Conservation (phyloP, 2,113 vertebrate species). For the Lasiurus cinereus region DNA sequence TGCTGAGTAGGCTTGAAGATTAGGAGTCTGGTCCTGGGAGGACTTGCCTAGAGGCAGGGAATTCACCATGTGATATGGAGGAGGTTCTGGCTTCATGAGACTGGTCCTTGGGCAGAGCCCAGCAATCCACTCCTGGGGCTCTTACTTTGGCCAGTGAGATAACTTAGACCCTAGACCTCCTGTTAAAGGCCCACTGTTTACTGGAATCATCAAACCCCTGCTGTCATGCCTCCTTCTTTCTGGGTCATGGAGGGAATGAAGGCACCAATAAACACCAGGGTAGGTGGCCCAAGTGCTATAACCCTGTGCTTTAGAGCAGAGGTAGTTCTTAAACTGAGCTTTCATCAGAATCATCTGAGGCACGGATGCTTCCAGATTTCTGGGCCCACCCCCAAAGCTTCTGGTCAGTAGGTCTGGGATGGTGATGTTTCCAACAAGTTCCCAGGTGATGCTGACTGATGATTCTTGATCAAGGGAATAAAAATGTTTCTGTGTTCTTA, state of each 20-base stretch:
- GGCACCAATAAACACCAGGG: neutral
- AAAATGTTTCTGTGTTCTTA: neutral
- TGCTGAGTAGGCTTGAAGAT: neutral
- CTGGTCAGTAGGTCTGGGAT: neutral
- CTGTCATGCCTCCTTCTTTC: neutral
- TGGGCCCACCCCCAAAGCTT: neutral
- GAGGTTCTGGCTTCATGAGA: neutral
- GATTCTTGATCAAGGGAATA: neutral
- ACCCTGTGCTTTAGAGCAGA: neutral
- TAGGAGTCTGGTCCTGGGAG: neutral
- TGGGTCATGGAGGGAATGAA: neutral
- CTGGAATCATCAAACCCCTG: neutral
- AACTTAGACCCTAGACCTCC: neutral
- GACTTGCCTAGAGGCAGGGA: neutral
- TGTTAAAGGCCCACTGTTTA: neutral
- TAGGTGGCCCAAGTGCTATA: neutral
- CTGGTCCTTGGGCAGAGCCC: neutral
- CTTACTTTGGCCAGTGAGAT: neutral
- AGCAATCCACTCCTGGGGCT: neutral
- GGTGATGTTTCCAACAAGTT: neutral
- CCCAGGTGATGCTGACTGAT: neutral
- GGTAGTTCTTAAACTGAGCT: neutral
- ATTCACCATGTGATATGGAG: neutral
- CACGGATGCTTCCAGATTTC: neutral
- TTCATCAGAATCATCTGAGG: neutral